Percentiles rank a stretch among this genome's conserved stretches.
Evolutionary conservation across 2,113 vertebrate genomes (phyloP).

Genomic region (Ranitomeya imitator): DNA sequence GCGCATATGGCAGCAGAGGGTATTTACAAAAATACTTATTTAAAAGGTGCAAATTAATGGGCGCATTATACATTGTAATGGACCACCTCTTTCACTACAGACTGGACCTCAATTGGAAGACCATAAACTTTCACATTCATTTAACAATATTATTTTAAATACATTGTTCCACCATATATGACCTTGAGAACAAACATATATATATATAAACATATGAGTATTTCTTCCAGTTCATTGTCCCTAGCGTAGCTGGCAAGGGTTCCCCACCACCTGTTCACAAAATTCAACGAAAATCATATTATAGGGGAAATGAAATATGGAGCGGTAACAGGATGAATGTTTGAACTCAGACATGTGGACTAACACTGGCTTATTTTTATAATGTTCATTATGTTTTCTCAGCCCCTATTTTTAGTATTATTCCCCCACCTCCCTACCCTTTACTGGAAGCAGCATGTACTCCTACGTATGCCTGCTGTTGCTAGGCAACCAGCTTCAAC

Average conservation of each 20-base stretch:
- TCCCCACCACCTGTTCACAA: slow-evolving; percentile 15
- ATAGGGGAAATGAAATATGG: slow-evolving; percentile 9
- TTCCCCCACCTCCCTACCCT: slow-evolving; percentile 63
- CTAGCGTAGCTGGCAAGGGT: neutral
- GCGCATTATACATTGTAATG: too few relatives aligned
- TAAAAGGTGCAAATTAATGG: too few relatives aligned
- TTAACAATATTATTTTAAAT: neutral
- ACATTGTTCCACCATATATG: neutral
- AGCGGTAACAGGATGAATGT: slow-evolving; percentile 17
- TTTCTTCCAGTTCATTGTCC: neutral
- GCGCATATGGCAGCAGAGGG: too few relatives aligned
- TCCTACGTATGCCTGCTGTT: slow-evolving; percentile 73
- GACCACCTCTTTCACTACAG: too few relatives aligned
- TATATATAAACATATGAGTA: neutral
- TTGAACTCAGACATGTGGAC: slow-evolving; percentile 39
- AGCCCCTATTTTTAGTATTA: slow-evolving; percentile 72
- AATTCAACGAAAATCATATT: slow-evolving; percentile 51
- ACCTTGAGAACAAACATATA: neutral
- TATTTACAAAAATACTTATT: too few relatives aligned
- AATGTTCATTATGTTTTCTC: slow-evolving; percentile 72
- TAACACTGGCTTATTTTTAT: slow-evolving; percentile 52
- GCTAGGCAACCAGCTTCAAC: slow-evolving; percentile 82
- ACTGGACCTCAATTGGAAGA: neutral
- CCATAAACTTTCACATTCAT: neutral
- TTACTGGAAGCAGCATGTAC: slow-evolving; percentile 61